A percentile compares a stretch with the other conserved stretches of the same genome.
Conservation (phyloP, 1,140 invertebrate species). For the Elysia chlorotica region DNA sequence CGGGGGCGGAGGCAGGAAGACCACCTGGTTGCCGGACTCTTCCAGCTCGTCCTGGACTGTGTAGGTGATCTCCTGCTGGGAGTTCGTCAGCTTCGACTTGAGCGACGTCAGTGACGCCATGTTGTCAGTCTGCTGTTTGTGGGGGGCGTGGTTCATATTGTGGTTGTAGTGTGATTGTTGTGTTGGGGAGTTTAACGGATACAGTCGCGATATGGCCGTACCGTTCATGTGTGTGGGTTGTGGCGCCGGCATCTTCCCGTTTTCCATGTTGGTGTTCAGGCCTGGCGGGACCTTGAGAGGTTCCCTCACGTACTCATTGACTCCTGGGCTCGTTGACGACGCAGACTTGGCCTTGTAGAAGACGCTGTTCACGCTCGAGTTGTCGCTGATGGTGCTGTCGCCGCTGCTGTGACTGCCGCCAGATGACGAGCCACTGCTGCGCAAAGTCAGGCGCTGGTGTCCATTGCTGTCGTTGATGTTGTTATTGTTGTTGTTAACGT, state of each 20-base stretch:
- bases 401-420: constrained; percentile 13
- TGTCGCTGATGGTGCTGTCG: constrained; percentile 1
- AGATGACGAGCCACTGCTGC: no score
- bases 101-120: background rate
- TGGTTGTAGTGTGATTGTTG: no score
- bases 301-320: constrained; percentile 12
- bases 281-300: background rate
- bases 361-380: constrained; percentile 14
- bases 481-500: background rate
- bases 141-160: no score
- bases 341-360: constrained; percentile 3
- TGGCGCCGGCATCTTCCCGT: background rate
- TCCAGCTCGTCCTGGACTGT: constrained; percentile 12
- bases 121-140: background rate
- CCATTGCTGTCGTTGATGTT: background rate
- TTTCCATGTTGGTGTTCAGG: background rate
- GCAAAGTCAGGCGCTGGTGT: no score
- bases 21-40: constrained; percentile 10
- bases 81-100: constrained; percentile 1
- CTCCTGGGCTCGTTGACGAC: no score
- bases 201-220: no score
- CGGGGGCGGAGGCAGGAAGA: constrained; percentile 17
- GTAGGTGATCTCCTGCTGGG: constrained; percentile 18
- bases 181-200: no score
- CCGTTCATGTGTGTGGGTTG: constrained; percentile 2